phyloP scores from a whole-genome alignment of 2,113 vertebrate genomes.

The Oryzias woworae region DNA sequence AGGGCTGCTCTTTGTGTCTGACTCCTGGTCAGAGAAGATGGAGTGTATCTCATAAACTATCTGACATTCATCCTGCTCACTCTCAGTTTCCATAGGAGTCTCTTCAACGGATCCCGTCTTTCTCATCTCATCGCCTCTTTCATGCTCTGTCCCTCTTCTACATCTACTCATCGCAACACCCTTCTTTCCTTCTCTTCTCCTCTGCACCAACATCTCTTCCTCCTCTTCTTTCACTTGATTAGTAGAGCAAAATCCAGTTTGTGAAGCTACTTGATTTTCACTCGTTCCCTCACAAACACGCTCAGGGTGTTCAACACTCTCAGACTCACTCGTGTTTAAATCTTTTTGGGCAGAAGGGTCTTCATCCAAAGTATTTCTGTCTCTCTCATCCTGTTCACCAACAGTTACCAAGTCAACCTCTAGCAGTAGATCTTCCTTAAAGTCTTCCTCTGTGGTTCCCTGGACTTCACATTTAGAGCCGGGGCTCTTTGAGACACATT shows the following conservation, averaged over 20 bases:
- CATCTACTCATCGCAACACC: constrained; percentile 11
- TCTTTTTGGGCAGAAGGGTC: constrained; percentile 26
- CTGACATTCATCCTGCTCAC: constrained; percentile 65
- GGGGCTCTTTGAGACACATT: constrained; percentile 1
- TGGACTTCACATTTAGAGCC: constrained; percentile 33
- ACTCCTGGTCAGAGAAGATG: constrained; percentile 2
- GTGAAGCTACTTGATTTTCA: constrained; percentile 21
- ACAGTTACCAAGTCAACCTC: constrained; percentile 75
- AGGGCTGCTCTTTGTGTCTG: constrained; percentile 1
- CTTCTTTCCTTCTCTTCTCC: constrained; percentile 38
- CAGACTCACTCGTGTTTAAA: constrained; percentile 7
- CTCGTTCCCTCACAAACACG: constrained; percentile 10
- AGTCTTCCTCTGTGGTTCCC: constrained; percentile 53
- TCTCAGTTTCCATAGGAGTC: constrained; percentile 22
- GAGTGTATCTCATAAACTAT: constrained; percentile 63
- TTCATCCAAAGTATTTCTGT: constrained; percentile 10
- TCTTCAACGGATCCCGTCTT: constrained; percentile 26
- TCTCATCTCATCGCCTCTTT: constrained; percentile 17
- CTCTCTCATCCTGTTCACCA: constrained; percentile 63
- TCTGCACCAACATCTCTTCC: constrained; percentile 67
- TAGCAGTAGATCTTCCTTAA: constrained; percentile 70
- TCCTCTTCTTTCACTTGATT: constrained; percentile 74
- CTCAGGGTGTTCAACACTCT: background rate
- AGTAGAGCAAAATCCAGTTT: constrained; percentile 58
- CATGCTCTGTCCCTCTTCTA: constrained; percentile 31